Percentiles rank a stretch among this genome's conserved stretches.
Evolutionary conservation across 2,888 invertebrate genomes (phyloP).

Genomic region (Archaeoteleia sp.): DNA sequence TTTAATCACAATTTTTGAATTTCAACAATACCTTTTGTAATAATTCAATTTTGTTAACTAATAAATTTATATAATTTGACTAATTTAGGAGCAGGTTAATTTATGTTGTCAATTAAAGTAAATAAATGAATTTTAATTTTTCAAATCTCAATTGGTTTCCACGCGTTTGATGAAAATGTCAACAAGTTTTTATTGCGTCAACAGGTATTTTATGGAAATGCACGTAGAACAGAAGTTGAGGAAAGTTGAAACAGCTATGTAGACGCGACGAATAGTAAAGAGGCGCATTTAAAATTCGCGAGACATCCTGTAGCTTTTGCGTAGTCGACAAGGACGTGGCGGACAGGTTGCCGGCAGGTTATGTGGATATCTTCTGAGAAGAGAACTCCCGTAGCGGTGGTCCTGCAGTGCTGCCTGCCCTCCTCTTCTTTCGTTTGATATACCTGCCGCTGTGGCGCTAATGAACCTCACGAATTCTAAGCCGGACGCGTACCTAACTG

Average conservation of each 20-base stretch:
- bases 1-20: too few relatives aligned
- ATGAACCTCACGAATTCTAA: conserved; percentile 47
- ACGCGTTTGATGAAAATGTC: too few relatives aligned
- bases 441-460: conserved; percentile 51
- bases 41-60: too few relatives aligned
- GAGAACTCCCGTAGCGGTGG: conserved; percentile 49
- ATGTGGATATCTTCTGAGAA: conserved; percentile 47
- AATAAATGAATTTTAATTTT: too few relatives aligned
- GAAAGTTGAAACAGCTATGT: neutral
- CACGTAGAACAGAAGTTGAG: neutral
- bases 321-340: conserved; percentile 37
- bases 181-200: too few relatives aligned
- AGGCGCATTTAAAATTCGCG: conserved; percentile 27
- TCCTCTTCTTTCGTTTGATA: conserved; percentile 42
- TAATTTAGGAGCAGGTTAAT: too few relatives aligned
- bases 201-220: too few relatives aligned
- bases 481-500: conserved; percentile 29
- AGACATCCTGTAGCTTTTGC: conserved; percentile 28
- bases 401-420: conserved; percentile 45
- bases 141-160: too few relatives aligned
- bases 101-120: too few relatives aligned
- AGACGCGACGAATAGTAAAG: conserved; percentile 1
- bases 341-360: conserved; percentile 46
- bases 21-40: too few relatives aligned
- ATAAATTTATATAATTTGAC: too few relatives aligned